These are phyloP conservation scores for Psilopsiagon aurifrons DNA, from an alignment of 2,113 vertebrate species.

Conservation along the genomic window DNA sequence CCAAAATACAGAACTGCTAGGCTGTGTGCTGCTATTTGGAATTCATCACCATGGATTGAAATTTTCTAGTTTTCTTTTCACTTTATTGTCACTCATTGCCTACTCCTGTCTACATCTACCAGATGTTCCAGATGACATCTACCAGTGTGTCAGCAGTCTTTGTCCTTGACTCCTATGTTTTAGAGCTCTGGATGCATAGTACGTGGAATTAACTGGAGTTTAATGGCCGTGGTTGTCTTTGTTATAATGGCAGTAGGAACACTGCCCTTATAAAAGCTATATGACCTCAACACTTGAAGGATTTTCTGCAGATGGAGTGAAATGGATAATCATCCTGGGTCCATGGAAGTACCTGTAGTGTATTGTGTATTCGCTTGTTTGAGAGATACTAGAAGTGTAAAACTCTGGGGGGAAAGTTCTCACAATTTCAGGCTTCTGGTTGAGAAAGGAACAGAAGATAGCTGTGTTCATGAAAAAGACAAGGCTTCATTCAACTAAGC, in stretches of 20 bases:
- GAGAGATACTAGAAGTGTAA: background rate
- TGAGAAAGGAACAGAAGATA: background rate
- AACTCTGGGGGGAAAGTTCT: background rate
- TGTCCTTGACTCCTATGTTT: background rate
- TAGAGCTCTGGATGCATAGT: background rate
- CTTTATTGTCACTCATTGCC: background rate
- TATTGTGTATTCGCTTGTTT: background rate
- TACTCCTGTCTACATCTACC: background rate
- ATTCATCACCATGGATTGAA: background rate
- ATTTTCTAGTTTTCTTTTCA: background rate
- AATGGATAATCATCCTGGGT: background rate
- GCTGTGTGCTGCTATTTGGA: background rate
- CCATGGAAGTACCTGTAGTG: background rate
- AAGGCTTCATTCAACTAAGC: background rate
- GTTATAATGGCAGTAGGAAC: background rate
- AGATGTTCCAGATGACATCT: background rate
- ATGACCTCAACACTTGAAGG: background rate
- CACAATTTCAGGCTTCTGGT: background rate
- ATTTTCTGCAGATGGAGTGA: background rate
- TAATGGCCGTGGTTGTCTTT: background rate
- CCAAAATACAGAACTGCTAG: background rate
- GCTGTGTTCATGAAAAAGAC: background rate
- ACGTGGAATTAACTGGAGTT: background rate
- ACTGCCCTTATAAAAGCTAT: background rate
- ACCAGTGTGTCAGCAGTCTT: background rate